Percentiles rank a stretch among this genome's conserved stretches.
These are phyloP conservation scores for Ectropis crepuscularia DNA, from an alignment of 2,888 invertebrate genomes.

Conservation along the genomic window DNA sequence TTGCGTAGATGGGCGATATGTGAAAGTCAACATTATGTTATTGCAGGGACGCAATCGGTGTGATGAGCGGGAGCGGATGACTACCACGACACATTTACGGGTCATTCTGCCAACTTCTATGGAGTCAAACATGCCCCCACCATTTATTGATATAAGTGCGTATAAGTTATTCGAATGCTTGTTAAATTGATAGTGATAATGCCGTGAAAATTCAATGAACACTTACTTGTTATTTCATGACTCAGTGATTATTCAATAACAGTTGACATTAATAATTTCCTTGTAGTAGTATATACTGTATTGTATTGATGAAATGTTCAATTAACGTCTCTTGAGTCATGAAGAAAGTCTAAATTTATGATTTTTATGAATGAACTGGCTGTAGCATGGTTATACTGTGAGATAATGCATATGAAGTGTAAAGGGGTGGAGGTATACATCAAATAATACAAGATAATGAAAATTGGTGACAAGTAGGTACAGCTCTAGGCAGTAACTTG, in stretches of 20 bases:
- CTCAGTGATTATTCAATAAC: conserved; percentile 27
- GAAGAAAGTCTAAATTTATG: no score
- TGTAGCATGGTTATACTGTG: no score
- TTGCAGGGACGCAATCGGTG: conserved; percentile 70
- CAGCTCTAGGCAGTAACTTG: no score
- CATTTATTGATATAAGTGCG: conserved; percentile 74
- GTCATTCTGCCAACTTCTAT: conserved; percentile 70
- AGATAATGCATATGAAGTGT: no score
- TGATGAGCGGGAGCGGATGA: conserved; percentile 60
- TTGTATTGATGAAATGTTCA: no score
- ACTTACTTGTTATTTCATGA: conserved; percentile 22
- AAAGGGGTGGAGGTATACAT: no score
- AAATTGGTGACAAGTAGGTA: no score
- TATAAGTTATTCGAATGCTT: conserved; percentile 35
- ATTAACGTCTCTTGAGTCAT: no score
- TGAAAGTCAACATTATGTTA: conserved; percentile 59
- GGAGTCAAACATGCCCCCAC: conserved; percentile 66
- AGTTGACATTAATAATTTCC: conserved; percentile 9
- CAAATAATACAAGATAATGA: no score
- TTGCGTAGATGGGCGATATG: conserved; percentile 56
- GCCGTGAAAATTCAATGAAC: conserved; percentile 36
- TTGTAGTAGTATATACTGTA: neutral
- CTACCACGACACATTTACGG: conserved; percentile 68
- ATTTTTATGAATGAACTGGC: no score
- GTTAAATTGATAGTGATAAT: conserved; percentile 33